Conservation (phyloP, 2,888 invertebrate genomes). For the Drosophila borborema region DNA sequence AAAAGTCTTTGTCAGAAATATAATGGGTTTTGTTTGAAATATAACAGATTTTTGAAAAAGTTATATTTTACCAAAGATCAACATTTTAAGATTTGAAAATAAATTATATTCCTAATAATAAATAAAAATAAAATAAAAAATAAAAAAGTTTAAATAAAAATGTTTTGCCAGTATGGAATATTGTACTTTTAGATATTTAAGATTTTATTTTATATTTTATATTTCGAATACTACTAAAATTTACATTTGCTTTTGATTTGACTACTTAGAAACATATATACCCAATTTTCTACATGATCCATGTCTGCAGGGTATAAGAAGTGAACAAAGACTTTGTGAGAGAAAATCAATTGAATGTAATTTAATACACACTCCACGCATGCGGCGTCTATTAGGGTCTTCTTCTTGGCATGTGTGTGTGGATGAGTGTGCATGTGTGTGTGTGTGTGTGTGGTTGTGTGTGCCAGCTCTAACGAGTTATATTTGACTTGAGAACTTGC, state of each 20-base stretch:
- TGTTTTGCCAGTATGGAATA: too few species aligned
- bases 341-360: conserved; percentile 27
- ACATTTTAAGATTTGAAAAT: too few species aligned
- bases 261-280: not conserved
- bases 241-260: not conserved
- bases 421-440: not conserved
- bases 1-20: too few species aligned
- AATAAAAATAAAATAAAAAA: too few species aligned
- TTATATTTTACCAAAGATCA: too few species aligned
- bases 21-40: too few species aligned
- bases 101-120: too few species aligned
- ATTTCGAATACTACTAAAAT: too few species aligned
- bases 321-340: conserved; percentile 33
- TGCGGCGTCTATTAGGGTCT: conserved; percentile 26
- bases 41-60: too few species aligned
- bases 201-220: too few species aligned
- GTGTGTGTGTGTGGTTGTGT: not conserved
- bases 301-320: not conserved
- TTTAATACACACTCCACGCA: conserved; percentile 34
- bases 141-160: too few species aligned
- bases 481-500: conserved; percentile 10
- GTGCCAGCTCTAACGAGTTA: not conserved
- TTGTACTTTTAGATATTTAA: too few species aligned
- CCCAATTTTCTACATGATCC: not conserved
- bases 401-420: not conserved